phyloP scores from a whole-genome alignment of 92 coral and sea anemone species.

The Blastomussa wellsi region DNA sequence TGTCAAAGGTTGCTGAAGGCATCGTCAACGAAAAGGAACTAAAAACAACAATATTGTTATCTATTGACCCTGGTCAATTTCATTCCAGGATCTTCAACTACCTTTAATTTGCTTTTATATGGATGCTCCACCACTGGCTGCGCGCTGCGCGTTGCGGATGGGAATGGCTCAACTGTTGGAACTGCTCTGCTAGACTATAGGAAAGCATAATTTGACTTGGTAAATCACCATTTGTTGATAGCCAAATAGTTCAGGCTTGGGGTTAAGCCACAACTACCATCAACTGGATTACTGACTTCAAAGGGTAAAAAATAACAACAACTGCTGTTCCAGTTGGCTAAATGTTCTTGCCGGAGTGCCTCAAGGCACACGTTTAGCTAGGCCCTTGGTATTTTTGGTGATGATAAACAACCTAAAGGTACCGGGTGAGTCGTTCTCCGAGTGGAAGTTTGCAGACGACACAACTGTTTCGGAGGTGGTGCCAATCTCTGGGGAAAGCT shows the following conservation, averaged over 20 bases:
- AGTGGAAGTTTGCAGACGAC: constrained; percentile 64
- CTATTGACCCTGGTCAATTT: constrained; percentile 12
- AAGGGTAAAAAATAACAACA: too few relatives aligned
- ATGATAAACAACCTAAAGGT: too few relatives aligned
- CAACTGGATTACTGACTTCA: too few relatives aligned
- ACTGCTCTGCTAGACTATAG: constrained; percentile 10
- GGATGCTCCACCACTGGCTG: constrained; percentile 21
- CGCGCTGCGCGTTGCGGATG: constrained; percentile 14
- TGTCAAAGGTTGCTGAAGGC: constrained; percentile 55
- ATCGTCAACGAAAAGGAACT: constrained; percentile 37
- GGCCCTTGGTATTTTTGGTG: too few relatives aligned
- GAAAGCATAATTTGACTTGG: constrained; percentile 4
- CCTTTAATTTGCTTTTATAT: constrained; percentile 18
- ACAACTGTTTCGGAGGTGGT: constrained; percentile 58
- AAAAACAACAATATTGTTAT: constrained; percentile 42
- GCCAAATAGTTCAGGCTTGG: too few relatives aligned
- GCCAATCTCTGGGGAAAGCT: constrained; percentile 35
- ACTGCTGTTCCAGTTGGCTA: too few relatives aligned
- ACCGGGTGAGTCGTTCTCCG: too few relatives aligned
- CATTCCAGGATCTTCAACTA: constrained; percentile 47
- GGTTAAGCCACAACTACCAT: too few relatives aligned
- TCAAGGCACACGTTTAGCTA: too few relatives aligned
- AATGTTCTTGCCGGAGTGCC: too few relatives aligned
- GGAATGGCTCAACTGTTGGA: constrained; percentile 34
- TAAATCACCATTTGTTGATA: too few relatives aligned